These are phyloP conservation scores for Drosophila gaucha DNA, from an alignment of 2,888 invertebrate genomes.

Conservation along the genomic window DNA sequence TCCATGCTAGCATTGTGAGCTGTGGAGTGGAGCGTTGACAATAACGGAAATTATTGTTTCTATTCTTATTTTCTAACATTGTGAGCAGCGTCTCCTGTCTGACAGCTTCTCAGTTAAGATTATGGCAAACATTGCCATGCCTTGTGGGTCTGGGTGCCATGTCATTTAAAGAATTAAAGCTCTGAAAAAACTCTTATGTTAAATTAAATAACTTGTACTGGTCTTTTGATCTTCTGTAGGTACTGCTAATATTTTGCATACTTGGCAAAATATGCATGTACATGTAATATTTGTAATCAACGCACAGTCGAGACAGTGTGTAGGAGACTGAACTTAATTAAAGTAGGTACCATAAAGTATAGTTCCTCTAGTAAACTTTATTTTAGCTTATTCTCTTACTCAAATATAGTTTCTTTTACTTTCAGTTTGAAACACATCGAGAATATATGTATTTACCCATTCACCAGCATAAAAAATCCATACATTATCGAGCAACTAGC, in stretches of 20 bases:
- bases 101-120: constrained; percentile 30
- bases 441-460: background rate
- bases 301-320: no score
- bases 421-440: background rate
- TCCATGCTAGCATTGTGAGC: constrained; percentile 51
- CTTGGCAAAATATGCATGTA: no score
- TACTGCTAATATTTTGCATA: background rate
- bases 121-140: constrained; percentile 15
- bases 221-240: background rate
- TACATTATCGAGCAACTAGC: background rate
- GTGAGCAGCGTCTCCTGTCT: constrained; percentile 13
- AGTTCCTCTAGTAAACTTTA: background rate
- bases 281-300: background rate
- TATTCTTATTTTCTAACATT: constrained; percentile 45
- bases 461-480: background rate
- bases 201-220: background rate
- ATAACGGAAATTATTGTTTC: constrained; percentile 74
- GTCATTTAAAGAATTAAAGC: constrained; percentile 14
- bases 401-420: background rate
- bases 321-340: constrained; percentile 1
- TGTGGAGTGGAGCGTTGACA: constrained; percentile 48
- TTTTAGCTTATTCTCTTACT: background rate
- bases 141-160: background rate
- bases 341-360: background rate
- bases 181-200: background rate